Conservation (phyloP, 2,113 vertebrate species). For the Syrrhaptes paradoxus region DNA sequence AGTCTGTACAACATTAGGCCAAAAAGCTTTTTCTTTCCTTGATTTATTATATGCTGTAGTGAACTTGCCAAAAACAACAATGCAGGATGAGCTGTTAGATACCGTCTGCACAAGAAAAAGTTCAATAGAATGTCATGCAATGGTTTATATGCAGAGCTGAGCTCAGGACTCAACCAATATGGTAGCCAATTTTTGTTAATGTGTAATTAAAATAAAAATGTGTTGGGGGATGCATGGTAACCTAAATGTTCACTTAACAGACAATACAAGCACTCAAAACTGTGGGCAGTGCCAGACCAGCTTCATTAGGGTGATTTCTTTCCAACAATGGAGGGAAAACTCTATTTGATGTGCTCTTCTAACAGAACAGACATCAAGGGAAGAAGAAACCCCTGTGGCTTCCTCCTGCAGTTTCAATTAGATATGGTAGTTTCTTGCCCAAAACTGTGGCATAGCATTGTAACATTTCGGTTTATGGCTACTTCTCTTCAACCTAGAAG, state of each 20-base stretch:
- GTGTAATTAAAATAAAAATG: conserved; percentile 28
- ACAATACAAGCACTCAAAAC: neutral
- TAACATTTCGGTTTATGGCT: neutral
- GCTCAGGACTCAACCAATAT: conserved; percentile 53
- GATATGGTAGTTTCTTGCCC: neutral
- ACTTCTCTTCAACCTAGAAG: neutral
- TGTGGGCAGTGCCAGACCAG: neutral
- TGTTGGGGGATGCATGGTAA: neutral
- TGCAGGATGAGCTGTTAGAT: conserved; percentile 86
- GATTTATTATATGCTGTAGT: conserved; percentile 90
- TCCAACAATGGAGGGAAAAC: neutral
- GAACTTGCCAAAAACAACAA: conserved; percentile 91
- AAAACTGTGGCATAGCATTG: neutral
- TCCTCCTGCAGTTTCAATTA: conserved; percentile 38
- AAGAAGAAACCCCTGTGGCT: conserved; percentile 16
- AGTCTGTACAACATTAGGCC: conserved; percentile 74
- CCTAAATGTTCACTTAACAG: neutral
- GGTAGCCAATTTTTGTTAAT: neutral
- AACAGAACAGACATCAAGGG: conserved; percentile 43
- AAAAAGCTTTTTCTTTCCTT: conserved; percentile 83
- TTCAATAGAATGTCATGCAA: conserved; percentile 87
- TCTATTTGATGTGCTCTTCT: neutral
- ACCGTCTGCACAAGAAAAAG: conserved; percentile 78
- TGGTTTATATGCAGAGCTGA: conserved; percentile 51
- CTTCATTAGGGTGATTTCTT: conserved; percentile 27